A percentile compares a stretch with the other conserved stretches of the same genome.
phyloP scores from a whole-genome alignment of 2,797 vertebrate genomes.

The Halcyon badia region DNA sequence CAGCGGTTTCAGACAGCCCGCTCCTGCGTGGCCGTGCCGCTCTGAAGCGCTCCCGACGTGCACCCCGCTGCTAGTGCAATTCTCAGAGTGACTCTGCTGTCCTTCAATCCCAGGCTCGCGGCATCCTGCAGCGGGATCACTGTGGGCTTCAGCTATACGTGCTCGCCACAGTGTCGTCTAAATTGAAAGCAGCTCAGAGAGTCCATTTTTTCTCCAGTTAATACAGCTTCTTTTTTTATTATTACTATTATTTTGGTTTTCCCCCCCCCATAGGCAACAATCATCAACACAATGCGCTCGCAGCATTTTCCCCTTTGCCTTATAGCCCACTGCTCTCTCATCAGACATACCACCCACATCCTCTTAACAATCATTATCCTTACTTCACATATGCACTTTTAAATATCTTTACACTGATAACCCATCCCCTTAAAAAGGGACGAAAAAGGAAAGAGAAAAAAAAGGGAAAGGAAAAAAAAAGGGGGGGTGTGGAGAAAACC shows the following conservation, averaged over 20 bases:
- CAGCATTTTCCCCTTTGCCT: neutral
- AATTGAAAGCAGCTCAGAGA: conserved; percentile 48
- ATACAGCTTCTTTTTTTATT: neutral
- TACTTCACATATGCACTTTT: conserved; percentile 55
- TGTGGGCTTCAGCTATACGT: neutral
- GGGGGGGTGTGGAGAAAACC: neutral
- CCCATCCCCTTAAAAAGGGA: neutral
- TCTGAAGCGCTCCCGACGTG: conserved; percentile 57
- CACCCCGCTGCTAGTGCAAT: conserved; percentile 70
- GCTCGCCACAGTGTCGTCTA: conserved; percentile 18
- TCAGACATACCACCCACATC: conserved; percentile 70
- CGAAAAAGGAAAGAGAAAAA: neutral
- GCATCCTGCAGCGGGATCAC: neutral
- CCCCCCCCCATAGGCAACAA: conserved; percentile 7
- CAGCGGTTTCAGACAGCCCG: conserved; percentile 67
- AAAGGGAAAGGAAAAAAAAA: neutral
- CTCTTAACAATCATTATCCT: conserved; percentile 54
- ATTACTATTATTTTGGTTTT: neutral
- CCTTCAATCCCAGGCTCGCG: neutral
- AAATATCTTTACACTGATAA: conserved; percentile 63
- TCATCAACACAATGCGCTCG: conserved; percentile 5
- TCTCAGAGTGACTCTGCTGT: neutral
- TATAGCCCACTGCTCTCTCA: conserved; percentile 29
- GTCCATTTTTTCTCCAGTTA: conserved; percentile 60
- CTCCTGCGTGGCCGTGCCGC: conserved; percentile 25